Percentiles rank a stretch among this genome's conserved stretches.
These are phyloP conservation scores for Esox masquinongy DNA, from an alignment of 2,797 vertebrate species.

Conservation along the genomic window DNA sequence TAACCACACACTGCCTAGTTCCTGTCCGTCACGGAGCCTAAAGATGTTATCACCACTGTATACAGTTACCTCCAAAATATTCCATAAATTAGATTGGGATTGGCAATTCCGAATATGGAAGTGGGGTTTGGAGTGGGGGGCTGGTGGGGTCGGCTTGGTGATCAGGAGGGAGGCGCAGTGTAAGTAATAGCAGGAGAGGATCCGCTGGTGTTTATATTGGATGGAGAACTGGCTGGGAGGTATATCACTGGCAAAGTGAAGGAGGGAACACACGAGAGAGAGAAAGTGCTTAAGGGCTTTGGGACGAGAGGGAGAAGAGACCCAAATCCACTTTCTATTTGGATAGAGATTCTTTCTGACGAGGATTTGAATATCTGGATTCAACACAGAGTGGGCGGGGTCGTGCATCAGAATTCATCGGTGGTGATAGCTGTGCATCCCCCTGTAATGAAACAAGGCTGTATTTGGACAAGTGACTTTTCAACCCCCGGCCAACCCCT, in stretches of 20 bases:
- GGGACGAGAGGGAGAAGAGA: conserved; percentile 57
- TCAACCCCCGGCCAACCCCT: conserved; percentile 58
- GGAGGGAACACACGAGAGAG: conserved; percentile 57
- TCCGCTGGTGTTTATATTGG: conserved; percentile 75
- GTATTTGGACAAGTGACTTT: conserved; percentile 68
- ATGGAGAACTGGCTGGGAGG: conserved; percentile 60
- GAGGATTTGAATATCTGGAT: conserved; percentile 57
- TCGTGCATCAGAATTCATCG: conserved; percentile 25
- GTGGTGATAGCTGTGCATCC: conserved; percentile 58
- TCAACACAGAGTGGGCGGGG: conserved; percentile 23
- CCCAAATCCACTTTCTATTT: conserved; percentile 68
- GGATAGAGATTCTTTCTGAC: conserved; percentile 67
- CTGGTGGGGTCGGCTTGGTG: conserved; percentile 25
- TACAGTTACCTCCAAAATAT: conserved; percentile 96
- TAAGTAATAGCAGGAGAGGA: conserved; percentile 68
- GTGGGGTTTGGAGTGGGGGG: conserved; percentile 58
- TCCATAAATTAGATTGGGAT: conserved; percentile 91
- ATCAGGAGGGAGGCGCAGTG: conserved; percentile 2
- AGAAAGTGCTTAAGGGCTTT: conserved; percentile 66
- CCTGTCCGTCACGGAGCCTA: conserved; percentile 95
- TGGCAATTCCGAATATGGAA: conserved; percentile 76
- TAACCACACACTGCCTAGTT: conserved; percentile 94
- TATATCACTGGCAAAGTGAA: conserved; percentile 68
- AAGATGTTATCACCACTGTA: conserved; percentile 95
- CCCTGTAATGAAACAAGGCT: conserved; percentile 73